Percentiles rank a stretch among this genome's conserved stretches.
phyloP scores from a whole-genome alignment of 2,113 vertebrate species.

The Pheucticus melanocephalus region DNA sequence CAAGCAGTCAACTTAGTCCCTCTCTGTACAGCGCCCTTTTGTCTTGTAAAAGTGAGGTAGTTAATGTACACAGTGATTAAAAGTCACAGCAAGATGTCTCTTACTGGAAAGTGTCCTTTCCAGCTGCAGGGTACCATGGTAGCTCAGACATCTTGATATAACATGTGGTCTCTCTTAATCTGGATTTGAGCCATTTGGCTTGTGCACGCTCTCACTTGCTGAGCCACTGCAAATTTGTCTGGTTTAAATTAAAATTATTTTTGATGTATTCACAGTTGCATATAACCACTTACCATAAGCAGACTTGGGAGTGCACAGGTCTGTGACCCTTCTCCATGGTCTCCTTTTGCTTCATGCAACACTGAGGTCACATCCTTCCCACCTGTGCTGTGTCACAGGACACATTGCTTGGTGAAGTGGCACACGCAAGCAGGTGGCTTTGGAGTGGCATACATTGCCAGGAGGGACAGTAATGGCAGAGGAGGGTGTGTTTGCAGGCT shows the following conservation, averaged over 20 bases:
- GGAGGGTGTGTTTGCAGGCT: neutral
- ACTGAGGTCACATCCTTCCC: neutral
- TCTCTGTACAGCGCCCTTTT: neutral
- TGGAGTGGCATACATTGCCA: fast-evolving
- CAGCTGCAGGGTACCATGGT: neutral
- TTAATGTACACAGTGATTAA: neutral
- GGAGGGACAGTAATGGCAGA: neutral
- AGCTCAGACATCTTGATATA: neutral
- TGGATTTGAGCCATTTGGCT: conserved; percentile 1
- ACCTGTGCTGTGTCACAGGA: fast-evolving
- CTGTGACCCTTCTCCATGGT: neutral
- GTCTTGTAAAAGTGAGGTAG: neutral
- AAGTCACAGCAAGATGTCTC: neutral
- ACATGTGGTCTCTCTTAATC: neutral
- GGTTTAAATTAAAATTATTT: conserved; percentile 2
- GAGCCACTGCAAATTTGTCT: neutral
- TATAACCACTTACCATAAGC: neutral
- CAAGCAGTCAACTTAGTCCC: neutral
- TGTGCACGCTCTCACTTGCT: neutral
- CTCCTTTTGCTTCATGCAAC: fast-evolving
- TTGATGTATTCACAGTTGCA: neutral
- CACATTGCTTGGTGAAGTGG: fast-evolving
- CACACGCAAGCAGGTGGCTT: fast-evolving
- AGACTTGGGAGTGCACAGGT: fast-evolving
- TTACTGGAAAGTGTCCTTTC: neutral